Evolutionary conservation across 1,140 invertebrate genomes (phyloP), one percentile per base, ranked within the genome.

Genomic region (Panagrolaimus sp.): DNA sequence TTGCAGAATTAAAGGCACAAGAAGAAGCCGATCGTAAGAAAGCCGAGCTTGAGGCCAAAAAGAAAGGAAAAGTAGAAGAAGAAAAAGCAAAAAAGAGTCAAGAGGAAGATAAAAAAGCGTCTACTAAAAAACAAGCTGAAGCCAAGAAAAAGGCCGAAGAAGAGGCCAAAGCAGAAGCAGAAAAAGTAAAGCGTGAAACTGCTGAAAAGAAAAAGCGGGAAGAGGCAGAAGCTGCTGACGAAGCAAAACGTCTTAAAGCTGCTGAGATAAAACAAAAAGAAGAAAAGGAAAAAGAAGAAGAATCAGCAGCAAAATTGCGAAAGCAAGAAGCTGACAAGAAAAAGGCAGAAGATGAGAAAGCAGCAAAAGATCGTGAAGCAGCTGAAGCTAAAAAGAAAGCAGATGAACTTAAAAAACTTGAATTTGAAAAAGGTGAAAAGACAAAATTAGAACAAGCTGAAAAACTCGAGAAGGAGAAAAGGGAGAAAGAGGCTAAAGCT

Each of bases 71-170:
- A 38, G 7, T 38, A 4, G 31, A 38, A 38, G 31, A 38, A 4
- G 31, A 38, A 38, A 38, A 38, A 38, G 31, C 31, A 2, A 38
- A 38, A 38, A 38, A 38, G 31, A 7, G 7, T 2, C 2, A 38
- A n/a, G 11, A 13, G 42, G 47, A 23, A 8, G 14, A 20, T 23
- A 67, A 57, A 43, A 66, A 16, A 27, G 45, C 62, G 14, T 16
- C 69, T 1, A 53, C 61, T n/a, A n/a, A n/a, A 67, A 65, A 69
- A 9, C 47, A 48, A 16, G 45, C 45, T 1, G 66, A 63, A 23
- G 61, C 68, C 27, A 31, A 31, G 8, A 57, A 57, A 27, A 16
- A 14, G 9, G 51, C 20, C 11, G 51, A 57, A 13, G n/a, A 57
- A 11, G 51, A 57, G 4, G 51, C 13, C 1, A 27, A 57, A 11